Percentiles rank a stretch among this genome's conserved stretches.
Conservation (phyloP, 2,113 vertebrate genomes). For the Osmerus eperlanus region DNA sequence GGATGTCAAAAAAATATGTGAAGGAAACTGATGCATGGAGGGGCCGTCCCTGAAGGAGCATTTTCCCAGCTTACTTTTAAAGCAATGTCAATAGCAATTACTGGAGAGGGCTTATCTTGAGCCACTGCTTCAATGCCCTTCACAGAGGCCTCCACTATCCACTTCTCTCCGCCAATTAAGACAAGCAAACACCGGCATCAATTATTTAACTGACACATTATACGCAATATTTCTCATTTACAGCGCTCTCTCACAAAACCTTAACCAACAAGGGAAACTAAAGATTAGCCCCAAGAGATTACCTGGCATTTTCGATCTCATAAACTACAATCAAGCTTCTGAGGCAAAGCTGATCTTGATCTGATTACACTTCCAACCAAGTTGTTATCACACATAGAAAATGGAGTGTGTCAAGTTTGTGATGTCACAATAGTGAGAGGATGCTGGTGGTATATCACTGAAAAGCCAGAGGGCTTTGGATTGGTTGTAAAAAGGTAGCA, state of each 20-base stretch:
- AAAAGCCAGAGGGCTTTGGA: no score
- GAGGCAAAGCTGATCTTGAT: no score
- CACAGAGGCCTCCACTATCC: slow-evolving; percentile 40
- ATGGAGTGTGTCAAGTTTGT: no score
- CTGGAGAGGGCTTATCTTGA: slow-evolving; percentile 56
- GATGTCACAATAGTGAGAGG: no score
- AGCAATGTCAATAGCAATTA: slow-evolving; percentile 71
- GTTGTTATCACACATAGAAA: no score
- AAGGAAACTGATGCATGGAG: slow-evolving; percentile 15
- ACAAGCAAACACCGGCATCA: slow-evolving; percentile 53
- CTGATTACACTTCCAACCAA: no score
- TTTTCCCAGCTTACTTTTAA: slow-evolving; percentile 55
- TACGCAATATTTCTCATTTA: slow-evolving; percentile 16
- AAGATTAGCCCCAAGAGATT: not conserved
- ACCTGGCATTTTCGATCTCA: no score
- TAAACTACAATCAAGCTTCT: no score
- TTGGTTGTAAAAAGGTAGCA: no score
- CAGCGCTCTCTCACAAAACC: not conserved
- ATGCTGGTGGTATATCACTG: no score
- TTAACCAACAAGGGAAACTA: not conserved
- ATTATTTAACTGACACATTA: slow-evolving; percentile 40
- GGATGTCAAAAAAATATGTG: slow-evolving; percentile 7
- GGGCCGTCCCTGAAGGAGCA: slow-evolving; percentile 38
- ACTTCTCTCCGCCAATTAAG: slow-evolving; percentile 45
- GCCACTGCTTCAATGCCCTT: slow-evolving; percentile 54